Base-by-base conservation (phyloP, 1,140 invertebrate species). In the Charaxes varanes region DNA sequence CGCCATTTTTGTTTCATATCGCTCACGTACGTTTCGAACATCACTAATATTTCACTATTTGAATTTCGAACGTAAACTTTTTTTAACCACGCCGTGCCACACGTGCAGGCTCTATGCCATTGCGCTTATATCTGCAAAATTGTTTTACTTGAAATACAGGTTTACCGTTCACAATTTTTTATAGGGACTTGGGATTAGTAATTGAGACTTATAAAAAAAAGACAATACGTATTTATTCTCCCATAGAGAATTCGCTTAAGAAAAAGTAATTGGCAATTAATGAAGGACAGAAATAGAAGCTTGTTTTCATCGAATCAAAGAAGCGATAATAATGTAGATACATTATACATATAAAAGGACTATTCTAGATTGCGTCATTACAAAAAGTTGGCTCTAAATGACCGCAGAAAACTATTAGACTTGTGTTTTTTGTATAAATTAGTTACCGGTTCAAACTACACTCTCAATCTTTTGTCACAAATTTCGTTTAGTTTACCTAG, bases 1-100 rank as follows among this genome's bases (percentile, higher is more conserved):
- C 73, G 60, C 78, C 78, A 82, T 72, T 80, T 71, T 40, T 66
- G 49, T 58, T 69, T 74, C 1, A 81, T 58, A 23, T 72, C 59
- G 16, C 42, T 43, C 38, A 41, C 52, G 12, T 62, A 59, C 27
- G 43, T 54, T 26, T 72, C 62, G 30, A 79, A 76, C 67, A 76
- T 76, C 53, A 66, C 50, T 41, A 26, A 6, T 16, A n/a, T n/a
- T n/a, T 33, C 15, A 28, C 11, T 12, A 24, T 50, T 49, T 33
- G 12, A 23, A 41, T 37, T n/a, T 41, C 15, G 36, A 58, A 54
- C 38, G 50, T 33, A 18, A 41, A 21, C 23, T 37, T 52, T 43
- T 52, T 12, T 2, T 3, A 33, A 19, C 18, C 15, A 14, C 15
- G 28, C 31, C 17, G 24, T 17, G 23, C 34, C 38, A 38, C 41